A percentile compares a stretch with the other conserved stretches of the same genome.
phyloP scores from a whole-genome alignment of 2,888 invertebrate species.

The Eledona agricola region DNA sequence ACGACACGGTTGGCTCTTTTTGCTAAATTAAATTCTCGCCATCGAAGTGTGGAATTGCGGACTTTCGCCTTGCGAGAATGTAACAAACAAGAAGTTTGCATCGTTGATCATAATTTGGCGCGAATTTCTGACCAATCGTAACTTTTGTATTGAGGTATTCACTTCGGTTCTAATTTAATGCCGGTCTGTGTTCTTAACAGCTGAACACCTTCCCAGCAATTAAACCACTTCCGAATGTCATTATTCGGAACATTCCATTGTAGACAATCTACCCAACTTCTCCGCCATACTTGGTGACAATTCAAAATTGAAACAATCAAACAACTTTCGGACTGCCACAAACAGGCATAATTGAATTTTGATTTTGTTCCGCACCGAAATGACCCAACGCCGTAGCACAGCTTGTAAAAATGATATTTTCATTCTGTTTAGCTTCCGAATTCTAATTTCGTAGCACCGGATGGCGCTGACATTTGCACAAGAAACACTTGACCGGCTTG shows the following conservation, averaged over 20 bases:
- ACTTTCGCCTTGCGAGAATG: slow-evolving; percentile 4
- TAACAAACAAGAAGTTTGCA: slow-evolving; percentile 29
- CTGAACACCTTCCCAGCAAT: slow-evolving; percentile 36
- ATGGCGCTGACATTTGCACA: slow-evolving; percentile 19
- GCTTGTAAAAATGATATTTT: slow-evolving; percentile 2
- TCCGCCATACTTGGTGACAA: slow-evolving; percentile 27
- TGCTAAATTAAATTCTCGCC: slow-evolving; percentile 19
- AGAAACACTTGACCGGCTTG: slow-evolving; percentile 30
- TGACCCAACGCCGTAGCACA: slow-evolving; percentile 1
- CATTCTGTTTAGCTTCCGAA: slow-evolving; percentile 1
- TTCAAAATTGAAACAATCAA: slow-evolving; percentile 31
- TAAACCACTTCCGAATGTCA: slow-evolving; percentile 38
- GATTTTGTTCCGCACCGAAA: slow-evolving; percentile 6
- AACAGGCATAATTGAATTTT: slow-evolving; percentile 23
- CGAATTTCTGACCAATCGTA: slow-evolving; percentile 32
- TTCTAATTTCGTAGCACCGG: slow-evolving; percentile 13
- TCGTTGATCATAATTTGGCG: slow-evolving; percentile 31
- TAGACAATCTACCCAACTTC: slow-evolving; percentile 33
- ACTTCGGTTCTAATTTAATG: slow-evolving; percentile 35
- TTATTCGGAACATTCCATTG: slow-evolving; percentile 38
- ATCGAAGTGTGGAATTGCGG: slow-evolving; percentile 5
- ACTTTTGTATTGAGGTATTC: slow-evolving; percentile 37
- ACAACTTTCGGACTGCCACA: slow-evolving; percentile 20
- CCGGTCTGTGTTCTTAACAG: slow-evolving; percentile 35
- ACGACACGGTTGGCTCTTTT: slow-evolving; percentile 7